Conservation (phyloP, 2,888 invertebrate species). For the Orchestes rusci region DNA sequence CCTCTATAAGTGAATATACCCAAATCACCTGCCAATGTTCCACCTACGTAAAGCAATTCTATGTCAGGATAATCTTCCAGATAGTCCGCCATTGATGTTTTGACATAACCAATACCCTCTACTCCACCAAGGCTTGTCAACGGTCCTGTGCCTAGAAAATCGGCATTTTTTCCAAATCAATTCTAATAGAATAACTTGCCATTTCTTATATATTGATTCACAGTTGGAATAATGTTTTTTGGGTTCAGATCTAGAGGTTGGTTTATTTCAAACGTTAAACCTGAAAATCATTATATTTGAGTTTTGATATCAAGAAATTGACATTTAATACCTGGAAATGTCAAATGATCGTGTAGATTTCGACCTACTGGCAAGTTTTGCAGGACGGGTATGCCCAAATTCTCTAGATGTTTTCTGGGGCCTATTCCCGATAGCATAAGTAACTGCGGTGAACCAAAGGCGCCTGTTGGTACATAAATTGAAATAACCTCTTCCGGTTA, state of each 20-base stretch:
- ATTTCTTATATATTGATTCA: too few relatives aligned
- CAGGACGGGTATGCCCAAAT: constrained; percentile 52
- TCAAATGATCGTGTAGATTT: constrained; percentile 60
- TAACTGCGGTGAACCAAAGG: constrained; percentile 73
- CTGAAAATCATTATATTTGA: constrained; percentile 7
- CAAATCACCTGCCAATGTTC: constrained; percentile 52
- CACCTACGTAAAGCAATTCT: constrained; percentile 54
- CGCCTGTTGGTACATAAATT: too few relatives aligned
- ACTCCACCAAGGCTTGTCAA: constrained; percentile 53
- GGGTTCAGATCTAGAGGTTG: constrained; percentile 8
- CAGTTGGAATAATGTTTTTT: neutral
- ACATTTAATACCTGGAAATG: constrained; percentile 49
- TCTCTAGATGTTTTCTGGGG: constrained; percentile 51
- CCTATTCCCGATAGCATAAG: constrained; percentile 61
- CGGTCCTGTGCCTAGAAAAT: constrained; percentile 44
- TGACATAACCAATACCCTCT: constrained; percentile 57
- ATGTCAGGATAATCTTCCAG: constrained; percentile 54
- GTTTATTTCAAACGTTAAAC: constrained; percentile 10
- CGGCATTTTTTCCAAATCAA: too few relatives aligned
- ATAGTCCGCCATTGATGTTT: constrained; percentile 50
- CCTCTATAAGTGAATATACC: constrained; percentile 37
- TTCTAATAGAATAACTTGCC: too few relatives aligned
- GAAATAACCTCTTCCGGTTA: too few relatives aligned
- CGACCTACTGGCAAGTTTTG: constrained; percentile 58
- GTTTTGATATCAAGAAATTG: neutral